Base-by-base conservation (phyloP, 2,888 invertebrate species). In the Agrotis segetum region DNA sequence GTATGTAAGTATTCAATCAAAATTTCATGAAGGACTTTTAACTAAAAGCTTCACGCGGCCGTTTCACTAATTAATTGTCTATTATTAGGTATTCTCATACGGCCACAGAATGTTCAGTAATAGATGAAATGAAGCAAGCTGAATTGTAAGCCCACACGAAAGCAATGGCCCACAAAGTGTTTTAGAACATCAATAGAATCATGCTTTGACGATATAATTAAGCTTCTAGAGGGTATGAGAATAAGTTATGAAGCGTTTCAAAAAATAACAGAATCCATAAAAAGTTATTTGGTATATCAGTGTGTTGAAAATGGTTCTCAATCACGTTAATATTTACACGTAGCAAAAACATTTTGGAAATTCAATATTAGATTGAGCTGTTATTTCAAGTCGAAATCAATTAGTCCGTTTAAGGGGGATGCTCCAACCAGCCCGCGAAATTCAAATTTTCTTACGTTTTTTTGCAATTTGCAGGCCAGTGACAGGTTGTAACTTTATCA, bases 1-100 rank as follows among this genome's bases (percentile, higher is more conserved):
- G 52, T 65, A 55, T 47, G 34, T 61, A 55, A 40, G 34, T 61
- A 47, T 60, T 34, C 24, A 5, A 61, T 74, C 19, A 46, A 72
- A 62, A 56, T 55, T 44, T 29, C 29, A 60, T 21, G 17, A 49
- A 49, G n/a, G 59, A 34, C 19, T 55, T 53, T 55, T 17, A 49
- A 73, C 29, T 60, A 52, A 34, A 49, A n/a, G 29, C 29, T 29
- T 24, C 40, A 53, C 47, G 44, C 40, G n/a, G 53, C 13, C 21
- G 55, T 66, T 34, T 29, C 11, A 19, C 17, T 34, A 34, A 56
- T 56, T 66, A 74, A 74, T 17, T 19, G n/a, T 13, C 9, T 56
- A 46, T 14, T 49, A 61, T 24, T 67, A 74, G 24, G 46, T 19
- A 17, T 6, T n/a, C 13, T n/a, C n/a, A 55, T 14, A 3, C 34